phyloP scores from a whole-genome alignment of 2,888 invertebrate genomes.

The Caenorhabditis doughertyi region DNA sequence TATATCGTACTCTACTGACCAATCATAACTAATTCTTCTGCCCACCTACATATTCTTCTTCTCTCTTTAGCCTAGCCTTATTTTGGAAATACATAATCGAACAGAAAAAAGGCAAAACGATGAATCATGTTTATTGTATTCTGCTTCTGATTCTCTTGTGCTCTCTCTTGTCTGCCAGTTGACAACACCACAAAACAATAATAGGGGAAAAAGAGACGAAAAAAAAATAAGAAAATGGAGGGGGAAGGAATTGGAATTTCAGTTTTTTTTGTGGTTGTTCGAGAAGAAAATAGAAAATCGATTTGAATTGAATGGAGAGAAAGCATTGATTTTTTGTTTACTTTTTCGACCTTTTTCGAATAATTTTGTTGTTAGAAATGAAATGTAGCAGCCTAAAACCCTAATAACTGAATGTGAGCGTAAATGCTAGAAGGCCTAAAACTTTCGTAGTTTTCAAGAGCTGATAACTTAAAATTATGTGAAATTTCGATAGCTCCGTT shows the following conservation, averaged over 20 bases:
- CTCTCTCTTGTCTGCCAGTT: neutral
- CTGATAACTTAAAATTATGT: too few relatives aligned
- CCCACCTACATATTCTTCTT: neutral
- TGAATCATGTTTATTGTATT: neutral
- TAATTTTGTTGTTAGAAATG: too few relatives aligned
- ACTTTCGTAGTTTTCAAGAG: too few relatives aligned
- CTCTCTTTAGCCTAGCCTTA: too few relatives aligned
- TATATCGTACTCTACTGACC: too few relatives aligned
- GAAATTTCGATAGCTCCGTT: too few relatives aligned
- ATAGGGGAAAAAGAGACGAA: neutral
- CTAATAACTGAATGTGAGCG: too few relatives aligned
- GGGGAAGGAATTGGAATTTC: neutral
- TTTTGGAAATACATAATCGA: neutral
- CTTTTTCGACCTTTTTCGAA: too few relatives aligned
- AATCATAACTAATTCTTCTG: too few relatives aligned
- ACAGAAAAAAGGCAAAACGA: neutral
- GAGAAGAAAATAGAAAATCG: neutral
- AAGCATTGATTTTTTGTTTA: neutral
- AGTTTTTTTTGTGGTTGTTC: neutral
- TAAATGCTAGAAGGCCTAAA: too few relatives aligned
- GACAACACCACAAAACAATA: conserved; percentile 1
- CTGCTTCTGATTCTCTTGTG: neutral
- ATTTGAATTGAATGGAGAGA: neutral
- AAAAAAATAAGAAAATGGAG: too few relatives aligned
- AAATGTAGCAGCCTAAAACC: too few relatives aligned